Percentiles rank a stretch among this genome's conserved stretches.
phyloP scores from a whole-genome alignment of 2,797 vertebrate genomes.

The Cheirogaleus major region DNA sequence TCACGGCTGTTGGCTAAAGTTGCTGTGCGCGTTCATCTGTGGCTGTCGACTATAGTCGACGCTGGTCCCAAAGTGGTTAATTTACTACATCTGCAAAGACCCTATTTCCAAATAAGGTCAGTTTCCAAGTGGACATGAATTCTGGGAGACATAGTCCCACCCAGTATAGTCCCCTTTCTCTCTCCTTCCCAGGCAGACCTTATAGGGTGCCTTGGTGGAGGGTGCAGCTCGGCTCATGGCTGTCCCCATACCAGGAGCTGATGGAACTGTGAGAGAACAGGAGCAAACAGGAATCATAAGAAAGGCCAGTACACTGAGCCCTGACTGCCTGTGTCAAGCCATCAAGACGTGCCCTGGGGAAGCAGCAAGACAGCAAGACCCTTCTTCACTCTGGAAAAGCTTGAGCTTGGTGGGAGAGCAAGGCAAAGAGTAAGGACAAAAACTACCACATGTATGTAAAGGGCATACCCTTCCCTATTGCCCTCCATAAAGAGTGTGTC shows the following conservation, averaged over 20 bases:
- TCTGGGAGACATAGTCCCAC: not conserved
- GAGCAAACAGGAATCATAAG: not conserved
- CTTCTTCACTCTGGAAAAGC: not conserved
- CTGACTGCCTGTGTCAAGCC: not conserved
- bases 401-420: rapidly evolving
- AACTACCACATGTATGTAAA: not conserved
- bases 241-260: not conserved
- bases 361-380: not conserved
- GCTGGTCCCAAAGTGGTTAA: not conserved
- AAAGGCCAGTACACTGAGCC: not conserved
- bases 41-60: too few species aligned
- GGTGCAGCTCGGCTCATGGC: not conserved
- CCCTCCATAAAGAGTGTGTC: not conserved
- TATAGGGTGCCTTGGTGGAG: not conserved
- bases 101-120: not conserved
- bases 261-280: not conserved
- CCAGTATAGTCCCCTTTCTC: not conserved
- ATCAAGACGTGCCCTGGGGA: not conserved
- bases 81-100: not conserved
- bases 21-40: too few species aligned
- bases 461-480: not conserved
- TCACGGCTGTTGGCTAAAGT: too few species aligned
- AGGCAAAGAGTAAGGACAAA: not conserved
- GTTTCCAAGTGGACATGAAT: not conserved
- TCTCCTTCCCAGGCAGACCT: not conserved